Evolutionary conservation across 64 coral and sea anemone genomes (phyloP), one percentile per base, ranked within the genome.

Genomic region (Dendrophyllia cribrosa): DNA sequence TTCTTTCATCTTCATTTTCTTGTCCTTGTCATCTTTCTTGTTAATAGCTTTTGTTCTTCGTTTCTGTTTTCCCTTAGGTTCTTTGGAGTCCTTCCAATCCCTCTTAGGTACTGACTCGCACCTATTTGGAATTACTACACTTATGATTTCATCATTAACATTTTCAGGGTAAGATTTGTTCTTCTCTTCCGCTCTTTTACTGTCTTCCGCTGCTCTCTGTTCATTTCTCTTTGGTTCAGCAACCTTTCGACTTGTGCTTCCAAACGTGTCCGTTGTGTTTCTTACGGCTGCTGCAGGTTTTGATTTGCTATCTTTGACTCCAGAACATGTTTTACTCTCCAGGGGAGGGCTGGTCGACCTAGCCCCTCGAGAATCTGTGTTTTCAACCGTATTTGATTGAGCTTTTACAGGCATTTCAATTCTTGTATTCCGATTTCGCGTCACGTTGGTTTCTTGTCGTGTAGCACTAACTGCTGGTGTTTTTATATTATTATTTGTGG

Each of bases 401-500:
- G 26, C 66, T 58, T 91, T 83, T 20, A 45, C n/a, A 6, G 83
- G 25, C n/a, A 48, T 50, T n/a, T 79, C 53, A 59, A 43, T 86
- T 76, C 72, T 86, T 47, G 48, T 51, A 55, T 19, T 91, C 51
- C 93, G 49, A 66, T 91, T 95, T 79, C 72, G 69, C 44, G 26
- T 52, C 63, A 20, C 89, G 23, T 70, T 88, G 6, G 78, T 52
- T 7, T 91, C 87, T 72, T 89, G 88, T 23, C 70, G 56, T 49
- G 93, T 63, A 0, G 60, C 80, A 48, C 66, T 91, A 23, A 59
- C 79, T 55, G 59, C 23, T 47, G 56, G 70, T 79, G 74, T 91
- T 75, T 91, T 95, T 9, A 87, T 59, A 34, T 95, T 95, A 80
- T 95, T 95, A 95, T 95, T 95, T 64, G 83, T 95, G 9, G 88